phyloP scores from a whole-genome alignment of 2,888 invertebrate species.

The Chaetogeoica ovagalla region DNA sequence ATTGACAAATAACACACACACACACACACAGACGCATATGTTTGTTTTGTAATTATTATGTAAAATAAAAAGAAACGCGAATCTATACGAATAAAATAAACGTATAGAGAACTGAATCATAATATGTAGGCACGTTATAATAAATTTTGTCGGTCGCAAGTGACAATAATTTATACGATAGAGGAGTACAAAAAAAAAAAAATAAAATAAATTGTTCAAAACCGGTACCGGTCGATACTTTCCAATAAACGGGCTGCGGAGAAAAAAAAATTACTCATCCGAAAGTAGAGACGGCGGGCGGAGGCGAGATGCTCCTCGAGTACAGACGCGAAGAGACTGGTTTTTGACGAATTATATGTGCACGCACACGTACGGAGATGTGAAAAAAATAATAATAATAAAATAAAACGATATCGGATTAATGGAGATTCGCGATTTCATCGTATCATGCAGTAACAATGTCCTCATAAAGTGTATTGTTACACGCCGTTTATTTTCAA shows the following conservation, averaged over 20 bases:
- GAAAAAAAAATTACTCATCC: conserved; percentile 8
- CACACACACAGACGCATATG: no score
- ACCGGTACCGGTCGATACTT: conserved; percentile 36
- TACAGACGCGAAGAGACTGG: conserved; percentile 30
- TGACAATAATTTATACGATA: neutral
- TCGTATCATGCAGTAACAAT: no score
- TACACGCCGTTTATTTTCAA: no score
- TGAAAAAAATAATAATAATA: neutral
- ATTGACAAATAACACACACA: no score
- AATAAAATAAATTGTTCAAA: neutral
- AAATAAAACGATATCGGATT: no score
- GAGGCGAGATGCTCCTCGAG: neutral
- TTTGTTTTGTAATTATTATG: no score
- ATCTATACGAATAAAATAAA: no score
- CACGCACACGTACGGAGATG: neutral
- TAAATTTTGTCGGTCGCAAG: neutral
- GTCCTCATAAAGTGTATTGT: no score
- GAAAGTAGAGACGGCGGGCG: conserved; percentile 26
- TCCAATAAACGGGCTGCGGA: conserved; percentile 35
- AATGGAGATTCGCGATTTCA: no score
- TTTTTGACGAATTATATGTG: neutral
- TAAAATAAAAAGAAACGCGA: no score
- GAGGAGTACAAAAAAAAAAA: neutral
- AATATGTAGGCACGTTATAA: no score
- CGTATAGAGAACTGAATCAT: no score